A percentile compares a stretch with the other conserved stretches of the same genome.
Conservation (phyloP, 2,113 vertebrate genomes). For the Leptosomus discolor region DNA sequence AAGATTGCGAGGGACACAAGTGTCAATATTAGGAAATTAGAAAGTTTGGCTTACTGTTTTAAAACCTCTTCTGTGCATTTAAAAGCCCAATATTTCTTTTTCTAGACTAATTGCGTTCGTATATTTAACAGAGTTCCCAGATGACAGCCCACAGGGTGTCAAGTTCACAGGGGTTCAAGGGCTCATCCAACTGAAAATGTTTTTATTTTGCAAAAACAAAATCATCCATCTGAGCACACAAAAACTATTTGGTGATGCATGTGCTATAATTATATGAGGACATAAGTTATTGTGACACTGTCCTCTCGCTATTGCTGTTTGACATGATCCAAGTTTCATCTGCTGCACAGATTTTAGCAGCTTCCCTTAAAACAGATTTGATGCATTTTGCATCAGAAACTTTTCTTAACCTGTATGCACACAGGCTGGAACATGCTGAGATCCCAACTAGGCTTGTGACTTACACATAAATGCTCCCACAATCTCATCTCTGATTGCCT, state of each 20-base stretch:
- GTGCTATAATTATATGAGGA: neutral
- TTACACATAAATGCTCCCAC: neutral
- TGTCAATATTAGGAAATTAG: conserved; percentile 82
- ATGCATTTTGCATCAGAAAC: neutral
- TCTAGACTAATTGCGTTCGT: neutral
- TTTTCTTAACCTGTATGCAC: neutral
- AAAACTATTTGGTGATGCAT: neutral
- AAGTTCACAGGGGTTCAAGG: neutral
- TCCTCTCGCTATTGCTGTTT: neutral
- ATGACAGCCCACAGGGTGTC: neutral
- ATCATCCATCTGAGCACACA: neutral
- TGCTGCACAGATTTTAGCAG: neutral
- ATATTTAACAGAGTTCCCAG: neutral
- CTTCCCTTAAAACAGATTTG: neutral
- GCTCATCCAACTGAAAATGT: neutral
- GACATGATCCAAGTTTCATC: neutral
- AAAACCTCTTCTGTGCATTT: conserved; percentile 51
- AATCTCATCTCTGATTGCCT: neutral
- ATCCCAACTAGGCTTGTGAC: neutral
- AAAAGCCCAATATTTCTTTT: conserved; percentile 21
- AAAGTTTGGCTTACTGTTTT: conserved; percentile 72
- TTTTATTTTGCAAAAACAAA: neutral
- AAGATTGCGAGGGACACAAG: conserved; percentile 78
- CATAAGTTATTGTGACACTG: neutral
- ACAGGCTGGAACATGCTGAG: neutral